Evolutionary conservation across 2,797 vertebrate species (phyloP).

Genomic region (Holocentrus rufus): DNA sequence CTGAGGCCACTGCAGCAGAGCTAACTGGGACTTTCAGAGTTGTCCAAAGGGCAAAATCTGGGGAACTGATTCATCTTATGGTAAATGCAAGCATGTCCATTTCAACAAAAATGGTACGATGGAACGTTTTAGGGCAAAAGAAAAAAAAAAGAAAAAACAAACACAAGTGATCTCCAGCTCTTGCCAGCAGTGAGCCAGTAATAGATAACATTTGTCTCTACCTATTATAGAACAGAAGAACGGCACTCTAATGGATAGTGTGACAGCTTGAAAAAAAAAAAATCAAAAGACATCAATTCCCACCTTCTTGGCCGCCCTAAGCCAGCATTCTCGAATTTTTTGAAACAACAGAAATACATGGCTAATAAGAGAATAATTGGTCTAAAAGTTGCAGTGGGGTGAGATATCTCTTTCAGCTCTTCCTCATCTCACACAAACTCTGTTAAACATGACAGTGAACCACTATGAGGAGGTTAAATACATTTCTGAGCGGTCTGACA

Average conservation of each 20-base stretch:
- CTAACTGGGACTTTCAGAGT: neutral
- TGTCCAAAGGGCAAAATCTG: constrained; percentile 10
- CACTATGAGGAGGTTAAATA: too few relatives aligned
- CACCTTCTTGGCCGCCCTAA: neutral
- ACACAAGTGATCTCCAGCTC: neutral
- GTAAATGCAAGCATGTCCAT: neutral
- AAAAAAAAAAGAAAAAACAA: neutral
- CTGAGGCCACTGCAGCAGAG: neutral
- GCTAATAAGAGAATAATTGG: too few relatives aligned
- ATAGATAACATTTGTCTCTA: constrained; percentile 34
- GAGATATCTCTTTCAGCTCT: too few relatives aligned
- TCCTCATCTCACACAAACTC: too few relatives aligned
- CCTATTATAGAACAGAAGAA: neutral
- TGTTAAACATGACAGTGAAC: too few relatives aligned
- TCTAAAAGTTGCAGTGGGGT: too few relatives aligned
- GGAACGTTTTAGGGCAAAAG: too few relatives aligned
- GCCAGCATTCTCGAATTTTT: too few relatives aligned
- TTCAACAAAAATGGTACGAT: neutral
- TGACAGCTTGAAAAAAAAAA: neutral
- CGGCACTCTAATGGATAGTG: neutral
- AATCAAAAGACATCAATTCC: neutral
- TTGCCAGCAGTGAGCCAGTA: constrained; percentile 12
- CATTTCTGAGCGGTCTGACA: too few relatives aligned
- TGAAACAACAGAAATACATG: too few relatives aligned
- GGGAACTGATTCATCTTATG: neutral